Percentiles rank a stretch among this genome's conserved stretches.
These are phyloP conservation scores for Augiades crinisus DNA, from an alignment of 2,888 invertebrate genomes.

Conservation along the genomic window DNA sequence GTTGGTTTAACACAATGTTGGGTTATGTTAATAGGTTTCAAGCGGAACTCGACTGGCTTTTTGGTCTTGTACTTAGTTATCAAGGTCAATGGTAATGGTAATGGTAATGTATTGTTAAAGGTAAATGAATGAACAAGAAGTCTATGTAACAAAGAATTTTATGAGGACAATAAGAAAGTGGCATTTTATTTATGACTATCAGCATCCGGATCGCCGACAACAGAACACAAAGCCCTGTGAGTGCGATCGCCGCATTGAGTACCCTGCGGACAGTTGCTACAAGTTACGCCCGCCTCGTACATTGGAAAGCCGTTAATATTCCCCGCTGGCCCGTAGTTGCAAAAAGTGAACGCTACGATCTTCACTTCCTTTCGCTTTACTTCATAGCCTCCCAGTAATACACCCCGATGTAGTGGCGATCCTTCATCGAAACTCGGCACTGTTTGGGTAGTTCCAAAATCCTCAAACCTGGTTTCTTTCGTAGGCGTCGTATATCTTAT, in stretches of 20 bases:
- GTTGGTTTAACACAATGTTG: constrained; percentile 5
- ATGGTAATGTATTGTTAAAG: no score
- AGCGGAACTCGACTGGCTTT: no score
- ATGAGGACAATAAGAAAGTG: background rate
- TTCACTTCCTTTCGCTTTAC: constrained; percentile 47
- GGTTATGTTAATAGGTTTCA: background rate
- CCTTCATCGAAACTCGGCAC: constrained; percentile 38
- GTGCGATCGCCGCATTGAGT: constrained; percentile 61
- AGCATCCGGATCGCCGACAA: constrained; percentile 59
- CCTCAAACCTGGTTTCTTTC: constrained; percentile 43
- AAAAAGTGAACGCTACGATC: constrained; percentile 67
- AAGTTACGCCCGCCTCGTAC: constrained; percentile 61
- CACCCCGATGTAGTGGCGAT: constrained; percentile 60
- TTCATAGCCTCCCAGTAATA: constrained; percentile 32
- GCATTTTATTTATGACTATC: constrained; percentile 22
- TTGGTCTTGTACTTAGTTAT: no score
- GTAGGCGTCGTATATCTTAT: constrained; percentile 53
- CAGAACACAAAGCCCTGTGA: constrained; percentile 62
- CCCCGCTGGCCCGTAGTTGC: constrained; percentile 74
- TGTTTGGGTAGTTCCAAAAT: constrained; percentile 43
- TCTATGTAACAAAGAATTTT: no score
- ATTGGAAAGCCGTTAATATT: constrained; percentile 73
- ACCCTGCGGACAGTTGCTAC: constrained; percentile 66
- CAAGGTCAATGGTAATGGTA: no score
- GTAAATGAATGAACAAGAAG: no score